A percentile compares a stretch with the other conserved stretches of the same genome.
These are phyloP conservation scores for Linhomoeus sp. DNA, from an alignment of 2,888 invertebrate species.

Conservation along the genomic window DNA sequence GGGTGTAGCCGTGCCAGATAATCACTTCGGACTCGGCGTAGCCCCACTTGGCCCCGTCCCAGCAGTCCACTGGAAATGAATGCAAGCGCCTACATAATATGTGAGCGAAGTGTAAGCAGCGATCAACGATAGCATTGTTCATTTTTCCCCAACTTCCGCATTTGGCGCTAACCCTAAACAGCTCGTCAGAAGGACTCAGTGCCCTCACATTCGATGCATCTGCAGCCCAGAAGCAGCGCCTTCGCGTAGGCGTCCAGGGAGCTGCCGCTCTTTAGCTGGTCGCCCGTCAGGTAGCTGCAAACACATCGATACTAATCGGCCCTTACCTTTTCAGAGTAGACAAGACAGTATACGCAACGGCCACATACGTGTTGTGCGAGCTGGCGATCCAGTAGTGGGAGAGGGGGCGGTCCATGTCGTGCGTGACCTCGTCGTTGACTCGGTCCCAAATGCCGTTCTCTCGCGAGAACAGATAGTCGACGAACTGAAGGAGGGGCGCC, in stretches of 20 bases:
- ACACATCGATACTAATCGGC: too few relatives aligned
- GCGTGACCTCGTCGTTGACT: constrained; percentile 5
- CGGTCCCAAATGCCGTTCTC: constrained; percentile 25
- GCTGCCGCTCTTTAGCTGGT: constrained; percentile 90
- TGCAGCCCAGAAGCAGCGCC: constrained; percentile 70
- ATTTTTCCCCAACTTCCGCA: too few relatives aligned
- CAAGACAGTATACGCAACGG: not conserved
- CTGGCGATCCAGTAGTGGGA: constrained; percentile 20
- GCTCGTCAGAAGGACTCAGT: too few relatives aligned
- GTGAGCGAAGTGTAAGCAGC: too few relatives aligned
- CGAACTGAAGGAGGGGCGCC: constrained; percentile 17
- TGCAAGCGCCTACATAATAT: too few relatives aligned
- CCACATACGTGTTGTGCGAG: constrained; percentile 17
- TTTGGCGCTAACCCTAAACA: too few relatives aligned
- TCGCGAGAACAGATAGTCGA: constrained; percentile 23
- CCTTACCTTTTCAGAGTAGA: too few relatives aligned
- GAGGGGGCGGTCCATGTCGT: constrained; percentile 18
- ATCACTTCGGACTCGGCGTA: constrained; percentile 29
- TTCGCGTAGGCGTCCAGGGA: constrained; percentile 85
- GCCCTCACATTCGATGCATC: constrained; percentile 70
- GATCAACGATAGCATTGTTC: too few relatives aligned
- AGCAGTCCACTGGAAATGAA: constrained; percentile 52
- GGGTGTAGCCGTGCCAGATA: constrained; percentile 89
- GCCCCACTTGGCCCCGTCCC: constrained; percentile 72
- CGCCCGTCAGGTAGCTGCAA: constrained; percentile 61